Evolutionary conservation across 2,797 vertebrate genomes (phyloP), one percentile per base, ranked within the genome.

Genomic region (Aratinga solstitialis): DNA sequence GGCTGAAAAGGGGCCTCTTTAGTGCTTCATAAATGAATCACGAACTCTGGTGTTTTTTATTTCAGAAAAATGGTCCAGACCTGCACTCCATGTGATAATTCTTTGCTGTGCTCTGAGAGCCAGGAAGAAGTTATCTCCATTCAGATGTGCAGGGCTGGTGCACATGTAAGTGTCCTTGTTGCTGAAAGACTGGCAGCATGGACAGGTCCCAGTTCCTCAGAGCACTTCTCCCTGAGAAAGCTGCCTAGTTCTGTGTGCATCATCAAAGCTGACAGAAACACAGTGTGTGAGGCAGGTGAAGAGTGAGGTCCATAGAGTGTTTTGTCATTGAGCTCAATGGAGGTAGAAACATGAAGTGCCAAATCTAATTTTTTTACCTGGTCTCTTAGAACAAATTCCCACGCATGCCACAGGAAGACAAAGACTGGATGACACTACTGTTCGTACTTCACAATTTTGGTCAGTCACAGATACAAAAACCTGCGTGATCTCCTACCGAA

Each of bases 171-270:
- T 7, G 29, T 82, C 30, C 30, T 79, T 1, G 1, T 51, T 40
- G 43, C 2, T 5, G 45, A 69, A 18, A 42, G 9, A 14, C 9
- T 1, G 7, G 43, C 27, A 68, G 19, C 48, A 24, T 0, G 1
- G 47, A 34, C 45, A 65, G 47, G 61, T 84, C 42, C 67, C 0
- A 0, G n/a, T 87, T 43, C 24, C 32, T 80, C 2, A 0, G 59
- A 80, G 32, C 43, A 16, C 27, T 81, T 21, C 18, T 65, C 34
- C 38, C 38, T 30, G 40, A 53, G 65, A 92, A 67, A 79, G 29
- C 51, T 32, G 42, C 6, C 42, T 92, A 24, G 4, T 13, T 79
- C 36, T 6, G 2, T 19, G 16, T 24, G 32, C 11, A 8, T 47
- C 62, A 34, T 36, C 63, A 36, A 11, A 1, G 0, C 21, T 8